These are phyloP conservation scores for Pseudoatta argentina DNA, from an alignment of 1,140 invertebrate species.

Conservation along the genomic window DNA sequence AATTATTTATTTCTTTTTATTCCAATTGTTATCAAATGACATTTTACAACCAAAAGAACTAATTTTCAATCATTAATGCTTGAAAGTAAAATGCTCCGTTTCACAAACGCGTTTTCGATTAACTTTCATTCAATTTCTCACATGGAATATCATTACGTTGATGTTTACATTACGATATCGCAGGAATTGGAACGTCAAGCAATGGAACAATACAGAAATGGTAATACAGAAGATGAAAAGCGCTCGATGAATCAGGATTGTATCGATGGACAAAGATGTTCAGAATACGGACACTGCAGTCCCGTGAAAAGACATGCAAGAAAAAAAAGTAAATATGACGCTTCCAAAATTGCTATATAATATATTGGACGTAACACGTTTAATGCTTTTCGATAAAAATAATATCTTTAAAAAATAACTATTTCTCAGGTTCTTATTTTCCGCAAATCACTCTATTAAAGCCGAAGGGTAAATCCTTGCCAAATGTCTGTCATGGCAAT, in stretches of 20 bases:
- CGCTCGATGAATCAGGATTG: constrained; percentile 53
- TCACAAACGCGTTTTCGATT: background rate
- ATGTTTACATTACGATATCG: constrained; percentile 1
- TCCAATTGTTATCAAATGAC: background rate
- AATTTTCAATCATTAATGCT: background rate
- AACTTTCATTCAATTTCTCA: background rate
- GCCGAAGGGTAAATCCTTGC: constrained; percentile 57
- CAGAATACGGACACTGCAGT: constrained; percentile 77
- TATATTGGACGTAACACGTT: background rate
- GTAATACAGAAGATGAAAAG: constrained; percentile 15
- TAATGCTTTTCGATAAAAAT: background rate
- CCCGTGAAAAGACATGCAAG: constrained; percentile 57
- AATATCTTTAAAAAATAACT: background rate
- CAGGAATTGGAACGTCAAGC: constrained; percentile 83
- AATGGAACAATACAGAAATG: constrained; percentile 80
- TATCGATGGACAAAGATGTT: constrained; percentile 67
- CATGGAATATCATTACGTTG: background rate
- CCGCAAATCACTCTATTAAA: constrained; percentile 64
- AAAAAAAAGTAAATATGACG: constrained; percentile 42
- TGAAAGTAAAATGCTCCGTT: background rate
- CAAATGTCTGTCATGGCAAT: constrained; percentile 8
- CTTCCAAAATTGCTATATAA: constrained; percentile 57
- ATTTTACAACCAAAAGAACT: background rate
- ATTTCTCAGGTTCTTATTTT: constrained; percentile 55
- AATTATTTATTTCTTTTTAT: background rate